Evolutionary conservation across 2,888 invertebrate genomes (phyloP).

Genomic region (Leptothorax acervorum): DNA sequence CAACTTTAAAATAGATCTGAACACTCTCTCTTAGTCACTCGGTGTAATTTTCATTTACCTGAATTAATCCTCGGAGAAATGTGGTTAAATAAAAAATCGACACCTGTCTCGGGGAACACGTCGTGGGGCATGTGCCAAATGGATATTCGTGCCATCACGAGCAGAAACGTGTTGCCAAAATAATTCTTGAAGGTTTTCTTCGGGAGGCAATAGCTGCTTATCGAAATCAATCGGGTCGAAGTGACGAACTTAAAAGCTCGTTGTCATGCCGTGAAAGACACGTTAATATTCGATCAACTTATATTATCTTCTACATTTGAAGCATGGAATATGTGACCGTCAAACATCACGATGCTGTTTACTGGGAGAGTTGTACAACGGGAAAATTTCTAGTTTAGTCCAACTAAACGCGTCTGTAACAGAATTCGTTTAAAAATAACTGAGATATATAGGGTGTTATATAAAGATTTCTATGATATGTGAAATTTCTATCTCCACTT

Average conservation of each 20-base stretch:
- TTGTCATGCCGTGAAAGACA: background rate
- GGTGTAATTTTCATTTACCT: background rate
- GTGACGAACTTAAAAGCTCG: background rate
- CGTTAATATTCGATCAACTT: background rate
- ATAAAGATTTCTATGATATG: background rate
- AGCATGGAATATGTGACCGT: background rate
- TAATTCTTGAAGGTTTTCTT: background rate
- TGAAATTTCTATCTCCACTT: background rate
- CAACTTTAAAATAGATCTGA: background rate
- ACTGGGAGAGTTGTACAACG: background rate
- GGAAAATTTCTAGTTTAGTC: background rate
- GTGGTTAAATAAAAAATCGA: conserved; percentile 13
- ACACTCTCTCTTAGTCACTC: background rate
- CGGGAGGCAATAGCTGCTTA: background rate
- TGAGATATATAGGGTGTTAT: background rate
- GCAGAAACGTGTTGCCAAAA: conserved; percentile 21
- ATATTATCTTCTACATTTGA: background rate
- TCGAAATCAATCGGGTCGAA: background rate
- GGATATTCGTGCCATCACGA: background rate
- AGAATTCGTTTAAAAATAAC: background rate
- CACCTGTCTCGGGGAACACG: background rate
- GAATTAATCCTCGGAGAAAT: background rate
- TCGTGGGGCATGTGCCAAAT: conserved; percentile 9
- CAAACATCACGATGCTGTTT: background rate
- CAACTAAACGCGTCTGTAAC: background rate